phyloP scores from a whole-genome alignment of 92 coral and sea anemone genomes.

The Parazoanthus swiftii region DNA sequence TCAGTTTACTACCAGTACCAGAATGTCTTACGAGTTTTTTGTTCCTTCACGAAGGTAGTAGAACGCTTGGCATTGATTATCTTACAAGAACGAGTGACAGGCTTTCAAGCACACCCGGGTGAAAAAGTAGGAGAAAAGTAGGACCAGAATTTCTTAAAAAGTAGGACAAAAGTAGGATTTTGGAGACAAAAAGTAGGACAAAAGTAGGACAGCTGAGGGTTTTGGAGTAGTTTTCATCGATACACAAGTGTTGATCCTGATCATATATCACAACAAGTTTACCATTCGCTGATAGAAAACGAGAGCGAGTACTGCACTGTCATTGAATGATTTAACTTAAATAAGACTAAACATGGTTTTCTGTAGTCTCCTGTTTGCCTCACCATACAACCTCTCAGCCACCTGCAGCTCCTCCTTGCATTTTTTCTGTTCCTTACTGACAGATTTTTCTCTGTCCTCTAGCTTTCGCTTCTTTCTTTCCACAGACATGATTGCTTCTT shows the following conservation, averaged over 20 bases:
- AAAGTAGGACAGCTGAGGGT: conserved; percentile 16
- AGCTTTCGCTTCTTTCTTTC: neutral
- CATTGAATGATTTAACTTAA: neutral
- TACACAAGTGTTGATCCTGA: neutral
- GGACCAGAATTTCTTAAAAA: neutral
- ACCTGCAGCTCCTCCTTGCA: no score
- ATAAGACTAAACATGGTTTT: neutral
- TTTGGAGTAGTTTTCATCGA: neutral
- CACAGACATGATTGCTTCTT: neutral
- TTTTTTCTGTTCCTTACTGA: neutral
- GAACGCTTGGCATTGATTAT: no score
- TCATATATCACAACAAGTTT: conserved; percentile 12
- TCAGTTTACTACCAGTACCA: no score
- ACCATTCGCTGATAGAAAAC: neutral
- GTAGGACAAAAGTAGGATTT: conserved; percentile 22
- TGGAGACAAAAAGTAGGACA: neutral
- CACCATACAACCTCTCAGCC: no score
- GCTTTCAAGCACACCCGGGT: no score
- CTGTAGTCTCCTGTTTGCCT: no score
- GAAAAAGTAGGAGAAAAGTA: no score
- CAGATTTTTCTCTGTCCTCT: neutral
- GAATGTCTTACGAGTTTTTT: no score
- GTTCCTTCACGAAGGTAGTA: no score
- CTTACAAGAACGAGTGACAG: no score
- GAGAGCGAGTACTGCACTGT: conserved; percentile 1